phyloP scores from a whole-genome alignment of 64 coral and sea anemone genomes.

The Trachythela sp. region DNA sequence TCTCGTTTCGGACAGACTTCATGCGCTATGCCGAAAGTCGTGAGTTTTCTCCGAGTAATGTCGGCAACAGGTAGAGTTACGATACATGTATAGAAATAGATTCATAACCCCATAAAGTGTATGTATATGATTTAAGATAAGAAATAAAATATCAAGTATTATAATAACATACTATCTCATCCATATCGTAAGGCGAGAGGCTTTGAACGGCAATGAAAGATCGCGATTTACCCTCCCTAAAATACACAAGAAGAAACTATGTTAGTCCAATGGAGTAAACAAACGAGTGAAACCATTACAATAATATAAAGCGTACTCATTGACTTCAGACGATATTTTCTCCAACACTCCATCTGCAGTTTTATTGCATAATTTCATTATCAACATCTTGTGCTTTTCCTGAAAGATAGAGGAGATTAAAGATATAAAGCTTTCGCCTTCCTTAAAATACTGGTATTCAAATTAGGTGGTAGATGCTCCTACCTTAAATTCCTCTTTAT shows the following conservation, averaged over 20 bases:
- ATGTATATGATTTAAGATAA: no score
- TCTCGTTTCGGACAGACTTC: no score
- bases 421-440: no score
- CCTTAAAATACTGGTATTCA: not conserved
- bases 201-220: not conserved
- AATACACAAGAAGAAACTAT: not conserved
- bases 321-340: not conserved
- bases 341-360: not conserved
- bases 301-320: not conserved
- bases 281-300: not conserved
- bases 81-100: no score
- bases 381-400: not conserved
- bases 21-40: no score
- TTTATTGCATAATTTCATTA: not conserved
- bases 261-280: not conserved
- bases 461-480: not conserved
- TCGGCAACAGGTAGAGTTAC: no score
- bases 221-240: not conserved
- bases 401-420: not conserved
- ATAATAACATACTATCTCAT: not conserved
- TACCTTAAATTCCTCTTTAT: not conserved
- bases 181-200: not conserved
- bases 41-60: no score
- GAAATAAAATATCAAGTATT: no score
- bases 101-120: no score